Evolutionary conservation across 2,888 invertebrate genomes (phyloP).

Genomic region (Panzeria rudis): DNA sequence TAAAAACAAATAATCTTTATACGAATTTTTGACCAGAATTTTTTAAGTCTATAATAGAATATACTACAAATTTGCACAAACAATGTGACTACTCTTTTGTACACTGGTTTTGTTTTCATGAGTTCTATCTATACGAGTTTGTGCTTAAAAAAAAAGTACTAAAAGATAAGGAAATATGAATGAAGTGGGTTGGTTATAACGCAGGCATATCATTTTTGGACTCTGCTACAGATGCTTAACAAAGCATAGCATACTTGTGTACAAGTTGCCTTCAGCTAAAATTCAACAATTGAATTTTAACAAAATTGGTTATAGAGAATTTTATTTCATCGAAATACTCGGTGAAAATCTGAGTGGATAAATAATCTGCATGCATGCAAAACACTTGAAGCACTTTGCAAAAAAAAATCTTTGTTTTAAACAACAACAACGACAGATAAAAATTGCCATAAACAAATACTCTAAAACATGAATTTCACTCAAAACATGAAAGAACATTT

Average conservation of each 20-base stretch:
- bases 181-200: not conserved
- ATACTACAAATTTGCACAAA: slow-evolving; percentile 47
- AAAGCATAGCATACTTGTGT: slow-evolving; percentile 10
- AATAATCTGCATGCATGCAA: not conserved
- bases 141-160: not conserved
- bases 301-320: slow-evolving; percentile 46
- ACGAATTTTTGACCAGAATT: slow-evolving; percentile 41
- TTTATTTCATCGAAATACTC: slow-evolving; percentile 34
- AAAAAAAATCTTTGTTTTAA: slow-evolving; percentile 16
- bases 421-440: not conserved
- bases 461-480: not conserved
- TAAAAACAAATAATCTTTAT: slow-evolving; percentile 26
- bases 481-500: not conserved
- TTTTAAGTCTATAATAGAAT: slow-evolving; percentile 50
- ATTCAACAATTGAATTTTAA: slow-evolving; percentile 64
- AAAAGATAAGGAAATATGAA: not conserved
- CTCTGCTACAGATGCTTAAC: not conserved
- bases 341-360: not conserved
- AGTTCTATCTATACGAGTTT: not conserved
- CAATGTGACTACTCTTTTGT: slow-evolving; percentile 44
- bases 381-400: not conserved
- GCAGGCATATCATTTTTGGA: slow-evolving; percentile 7
- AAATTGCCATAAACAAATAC: not conserved
- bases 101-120: slow-evolving; percentile 12
- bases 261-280: slow-evolving; percentile 60